Evolutionary conservation across 2,797 vertebrate species (phyloP), one percentile per base, ranked within the genome.

Genomic region (Hippopotamyrus pictus): DNA sequence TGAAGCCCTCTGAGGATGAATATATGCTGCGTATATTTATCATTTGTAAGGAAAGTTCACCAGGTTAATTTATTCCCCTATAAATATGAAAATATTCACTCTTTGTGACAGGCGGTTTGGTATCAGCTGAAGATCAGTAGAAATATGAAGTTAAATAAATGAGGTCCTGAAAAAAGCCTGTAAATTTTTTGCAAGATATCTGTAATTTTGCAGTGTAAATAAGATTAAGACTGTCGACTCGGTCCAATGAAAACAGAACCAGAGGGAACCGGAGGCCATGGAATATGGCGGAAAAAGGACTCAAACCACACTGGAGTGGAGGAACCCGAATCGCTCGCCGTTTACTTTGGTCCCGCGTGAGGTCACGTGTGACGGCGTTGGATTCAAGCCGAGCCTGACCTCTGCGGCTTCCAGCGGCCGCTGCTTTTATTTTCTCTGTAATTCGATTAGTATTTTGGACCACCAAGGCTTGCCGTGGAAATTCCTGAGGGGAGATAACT

Each of bases 171-270:
- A 86, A 86, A 12, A 86, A 86, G 51, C 14, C 25, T 46, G 86
- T 62, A 44, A 8, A 48, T 41, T 87, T 17, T 25, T 79, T 41
- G 41, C 17, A 65, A 76, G 48, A 87, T 57, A 54, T 54, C 46
- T 54, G 3, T 57, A 11, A 37, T 79, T 79, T 37, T 65, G 65
- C 69, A 79, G 50, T 29, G 50, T 51, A 89, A 65, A 69, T 85
- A 87, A 87, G 50, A 83, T 62, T 86, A 62, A 62, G 82, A 91
- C 9, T 69, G 62, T 12, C 4, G 90, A 89, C 84, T 12, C 22
- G 12, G 73, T 88, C 84, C 69, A 22, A 57, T 89, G 91, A 90
- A 92, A 91, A 82, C 48, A 37, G 91, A 90, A 92, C 88, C 90
- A 89, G 46, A 6, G 7, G 54, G 29, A 14, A 25, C 22, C 37